Evolutionary conservation across 1,140 invertebrate species (phyloP).

Genomic region (Hycleus phaleratus): DNA sequence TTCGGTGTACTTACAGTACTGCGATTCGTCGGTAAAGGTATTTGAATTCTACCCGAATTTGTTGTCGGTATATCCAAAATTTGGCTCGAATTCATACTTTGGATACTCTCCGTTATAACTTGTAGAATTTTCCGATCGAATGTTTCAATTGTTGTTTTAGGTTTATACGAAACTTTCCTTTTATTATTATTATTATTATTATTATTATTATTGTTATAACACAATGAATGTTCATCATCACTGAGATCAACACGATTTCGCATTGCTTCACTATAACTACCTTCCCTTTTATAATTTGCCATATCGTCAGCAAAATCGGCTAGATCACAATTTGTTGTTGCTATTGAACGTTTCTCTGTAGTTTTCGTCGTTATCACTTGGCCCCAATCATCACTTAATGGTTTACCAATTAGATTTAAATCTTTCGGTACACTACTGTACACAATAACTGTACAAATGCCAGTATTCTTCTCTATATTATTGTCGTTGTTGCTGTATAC

Average conservation of each 20-base stretch:
- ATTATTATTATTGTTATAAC: conserved; percentile 14
- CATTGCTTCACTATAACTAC: conserved; percentile 38
- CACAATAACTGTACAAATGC: conserved; percentile 31
- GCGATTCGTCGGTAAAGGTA: background rate
- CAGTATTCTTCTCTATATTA: too few species aligned
- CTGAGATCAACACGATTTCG: conserved; percentile 34
- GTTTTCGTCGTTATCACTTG: conserved; percentile 5
- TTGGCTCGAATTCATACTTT: conserved; percentile 22
- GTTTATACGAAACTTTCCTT: conserved; percentile 14
- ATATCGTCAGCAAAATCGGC: conserved; percentile 38
- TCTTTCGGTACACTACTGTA: conserved; percentile 48
- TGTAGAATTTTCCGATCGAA: conserved; percentile 34
- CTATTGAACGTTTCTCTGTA: conserved; percentile 30
- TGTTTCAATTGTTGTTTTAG: conserved; percentile 29
- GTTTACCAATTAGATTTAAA: conserved; percentile 41
- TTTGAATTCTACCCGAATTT: background rate
- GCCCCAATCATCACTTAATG: conserved; percentile 14
- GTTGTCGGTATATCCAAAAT: background rate
- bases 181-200: background rate
- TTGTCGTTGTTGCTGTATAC: conserved; percentile 18
- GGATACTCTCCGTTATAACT: conserved; percentile 38
- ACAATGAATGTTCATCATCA: conserved; percentile 32
- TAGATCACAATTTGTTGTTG: conserved; percentile 45
- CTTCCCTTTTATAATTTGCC: conserved; percentile 33
- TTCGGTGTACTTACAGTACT: conserved; percentile 54